Percentiles rank a stretch among this genome's conserved stretches.
Evolutionary conservation across 2,888 invertebrate genomes (phyloP).

Genomic region (Emmelina monodactyla): DNA sequence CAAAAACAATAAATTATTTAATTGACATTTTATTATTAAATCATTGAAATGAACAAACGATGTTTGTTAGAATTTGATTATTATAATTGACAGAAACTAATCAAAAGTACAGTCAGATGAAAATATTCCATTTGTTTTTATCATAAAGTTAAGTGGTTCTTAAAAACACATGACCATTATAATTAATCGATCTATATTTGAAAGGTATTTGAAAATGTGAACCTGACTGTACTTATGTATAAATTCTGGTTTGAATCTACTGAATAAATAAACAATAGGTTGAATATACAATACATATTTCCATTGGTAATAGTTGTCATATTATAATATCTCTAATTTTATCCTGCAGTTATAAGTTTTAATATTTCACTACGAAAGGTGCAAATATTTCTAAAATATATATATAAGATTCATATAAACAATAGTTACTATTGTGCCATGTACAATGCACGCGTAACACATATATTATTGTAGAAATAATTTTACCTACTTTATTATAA

Average conservation of each 20-base stretch:
- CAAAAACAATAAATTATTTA: slow-evolving; percentile 50
- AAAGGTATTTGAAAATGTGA: no score
- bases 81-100: slow-evolving; percentile 63
- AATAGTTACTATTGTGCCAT: slow-evolving; percentile 54
- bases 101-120: slow-evolving; percentile 36
- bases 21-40: slow-evolving; percentile 63
- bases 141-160: no score
- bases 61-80: slow-evolving; percentile 42
- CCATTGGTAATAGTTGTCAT: no score
- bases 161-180: no score
- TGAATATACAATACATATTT: no score
- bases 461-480: slow-evolving; percentile 30
- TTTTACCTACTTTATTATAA: slow-evolving; percentile 48
- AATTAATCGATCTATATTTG: no score
- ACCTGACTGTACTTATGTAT: no score
- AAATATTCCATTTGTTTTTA: no score
- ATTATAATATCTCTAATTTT: no score
- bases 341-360: slow-evolving; percentile 59
- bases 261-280: no score
- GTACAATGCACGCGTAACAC: slow-evolving; percentile 61
- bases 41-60: slow-evolving; percentile 46
- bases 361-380: slow-evolving; percentile 60
- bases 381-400: slow-evolving; percentile 67
- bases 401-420: slow-evolving; percentile 53
- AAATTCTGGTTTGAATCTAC: no score